These are phyloP conservation scores for Triplophysa siluroides DNA, from an alignment of 2,113 vertebrate genomes.

Conservation along the genomic window DNA sequence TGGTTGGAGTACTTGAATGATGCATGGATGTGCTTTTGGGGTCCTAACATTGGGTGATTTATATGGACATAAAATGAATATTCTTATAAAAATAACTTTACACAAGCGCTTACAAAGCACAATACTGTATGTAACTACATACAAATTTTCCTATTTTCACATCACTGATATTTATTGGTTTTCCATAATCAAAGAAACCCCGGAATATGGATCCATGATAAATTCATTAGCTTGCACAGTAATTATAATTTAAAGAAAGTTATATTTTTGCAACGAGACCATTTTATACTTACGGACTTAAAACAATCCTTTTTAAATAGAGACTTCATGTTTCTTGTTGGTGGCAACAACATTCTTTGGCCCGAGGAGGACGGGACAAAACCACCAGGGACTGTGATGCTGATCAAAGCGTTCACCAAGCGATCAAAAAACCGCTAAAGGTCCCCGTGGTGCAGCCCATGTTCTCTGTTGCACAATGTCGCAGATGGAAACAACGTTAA, in stretches of 20 bases:
- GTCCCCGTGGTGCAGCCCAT: conserved; percentile 33
- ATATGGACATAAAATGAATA: too few species aligned
- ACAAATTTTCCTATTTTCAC: too few species aligned
- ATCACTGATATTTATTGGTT: too few species aligned
- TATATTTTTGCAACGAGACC: conserved; percentile 7
- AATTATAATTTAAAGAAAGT: conserved; percentile 33
- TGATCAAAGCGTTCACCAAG: conserved; percentile 58
- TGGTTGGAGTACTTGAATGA: too few species aligned
- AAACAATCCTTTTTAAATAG: conserved; percentile 6
- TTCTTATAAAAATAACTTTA: too few species aligned
- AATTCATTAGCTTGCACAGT: not conserved
- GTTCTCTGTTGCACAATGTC: conserved; percentile 31
- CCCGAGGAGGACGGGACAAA: conserved; percentile 44
- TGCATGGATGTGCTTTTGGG: too few species aligned
- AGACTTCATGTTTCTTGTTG: not conserved
- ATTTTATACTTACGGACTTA: not conserved
- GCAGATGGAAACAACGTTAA: conserved; percentile 43
- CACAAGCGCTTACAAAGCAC: too few species aligned
- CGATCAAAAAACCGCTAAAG: conserved; percentile 37
- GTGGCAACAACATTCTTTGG: conserved; percentile 20
- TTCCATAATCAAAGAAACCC: not conserved
- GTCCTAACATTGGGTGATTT: too few species aligned
- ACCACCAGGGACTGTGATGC: conserved; percentile 44
- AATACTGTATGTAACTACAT: too few species aligned
- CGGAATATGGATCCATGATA: not conserved